A percentile compares a stretch with the other conserved stretches of the same genome.
Conservation (phyloP, 2,888 invertebrate species). For the Rhamnusium bicolor region DNA sequence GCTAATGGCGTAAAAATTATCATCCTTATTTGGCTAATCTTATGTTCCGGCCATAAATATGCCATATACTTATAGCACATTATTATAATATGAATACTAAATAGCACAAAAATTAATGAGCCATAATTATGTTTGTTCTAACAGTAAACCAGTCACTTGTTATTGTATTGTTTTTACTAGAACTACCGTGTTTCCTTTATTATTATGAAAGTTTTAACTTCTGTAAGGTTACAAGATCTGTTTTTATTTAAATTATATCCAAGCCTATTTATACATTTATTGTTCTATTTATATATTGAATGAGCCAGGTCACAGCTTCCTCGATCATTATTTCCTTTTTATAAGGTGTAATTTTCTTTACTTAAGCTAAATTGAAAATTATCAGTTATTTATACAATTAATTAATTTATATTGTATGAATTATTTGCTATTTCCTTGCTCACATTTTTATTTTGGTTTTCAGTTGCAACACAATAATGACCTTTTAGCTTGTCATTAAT, state of each 20-base stretch:
- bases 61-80: not conserved
- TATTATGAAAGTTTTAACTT: not conserved
- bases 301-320: conserved; percentile 8
- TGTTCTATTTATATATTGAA: conserved; percentile 5
- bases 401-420: not conserved
- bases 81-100: not conserved
- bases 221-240: conserved; percentile 4
- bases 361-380: not conserved
- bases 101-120: not conserved
- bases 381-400: not conserved
- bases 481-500: not conserved
- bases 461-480: not conserved
- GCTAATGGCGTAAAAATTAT: not conserved
- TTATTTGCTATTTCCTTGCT: conserved; percentile 1
- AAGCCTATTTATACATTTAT: not conserved
- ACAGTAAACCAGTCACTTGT: not conserved
- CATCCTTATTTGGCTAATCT: not conserved
- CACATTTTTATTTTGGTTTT: not conserved
- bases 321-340: conserved; percentile 11
- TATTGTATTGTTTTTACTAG: conserved; percentile 5
- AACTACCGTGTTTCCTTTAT: conserved; percentile 4
- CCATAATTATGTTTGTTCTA: not conserved
- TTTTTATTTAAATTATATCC: conserved; percentile 2
- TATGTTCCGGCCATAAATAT: not conserved
- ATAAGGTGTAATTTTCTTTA: conserved; percentile 8